phyloP scores from a whole-genome alignment of 2,888 invertebrate species.

The Megamerina dolium region DNA sequence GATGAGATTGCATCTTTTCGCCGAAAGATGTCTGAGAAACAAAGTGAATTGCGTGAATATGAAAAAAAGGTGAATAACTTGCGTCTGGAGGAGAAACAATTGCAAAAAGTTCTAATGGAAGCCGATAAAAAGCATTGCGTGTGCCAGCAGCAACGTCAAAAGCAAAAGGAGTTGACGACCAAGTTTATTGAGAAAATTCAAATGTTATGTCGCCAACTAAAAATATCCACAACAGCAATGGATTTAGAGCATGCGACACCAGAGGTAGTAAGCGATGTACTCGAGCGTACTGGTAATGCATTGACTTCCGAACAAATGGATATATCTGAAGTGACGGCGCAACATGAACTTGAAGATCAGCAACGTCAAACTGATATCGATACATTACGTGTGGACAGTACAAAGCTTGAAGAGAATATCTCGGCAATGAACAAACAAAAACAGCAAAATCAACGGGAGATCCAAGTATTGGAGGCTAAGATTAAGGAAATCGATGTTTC shows the following conservation, averaged over 20 bases:
- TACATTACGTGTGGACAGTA: slow-evolving; percentile 52
- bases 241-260: slow-evolving; percentile 24
- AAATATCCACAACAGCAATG: slow-evolving; percentile 24
- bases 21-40: slow-evolving; percentile 49
- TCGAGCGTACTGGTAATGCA: slow-evolving; percentile 32
- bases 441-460: slow-evolving; percentile 53
- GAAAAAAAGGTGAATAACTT: slow-evolving; percentile 33
- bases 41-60: slow-evolving; percentile 42
- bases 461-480: slow-evolving; percentile 53
- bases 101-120: slow-evolving; percentile 45
- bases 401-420: slow-evolving; percentile 63
- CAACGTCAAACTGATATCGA: slow-evolving; percentile 56
- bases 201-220: slow-evolving; percentile 30
- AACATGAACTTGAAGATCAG: slow-evolving; percentile 40
- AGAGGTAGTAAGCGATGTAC: slow-evolving; percentile 39
- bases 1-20: slow-evolving; percentile 52
- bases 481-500: slow-evolving; percentile 59
- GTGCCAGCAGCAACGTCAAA: slow-evolving; percentile 35
- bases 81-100: slow-evolving; percentile 38
- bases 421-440: slow-evolving; percentile 52
- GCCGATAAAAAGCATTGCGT: slow-evolving; percentile 36
- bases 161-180: slow-evolving; percentile 38
- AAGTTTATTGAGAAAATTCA: slow-evolving; percentile 34
- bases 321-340: slow-evolving; percentile 29
- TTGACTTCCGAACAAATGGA: slow-evolving; percentile 34